Evolutionary conservation across 2,888 invertebrate genomes (phyloP).

Genomic region (Sicus ferrugineus): DNA sequence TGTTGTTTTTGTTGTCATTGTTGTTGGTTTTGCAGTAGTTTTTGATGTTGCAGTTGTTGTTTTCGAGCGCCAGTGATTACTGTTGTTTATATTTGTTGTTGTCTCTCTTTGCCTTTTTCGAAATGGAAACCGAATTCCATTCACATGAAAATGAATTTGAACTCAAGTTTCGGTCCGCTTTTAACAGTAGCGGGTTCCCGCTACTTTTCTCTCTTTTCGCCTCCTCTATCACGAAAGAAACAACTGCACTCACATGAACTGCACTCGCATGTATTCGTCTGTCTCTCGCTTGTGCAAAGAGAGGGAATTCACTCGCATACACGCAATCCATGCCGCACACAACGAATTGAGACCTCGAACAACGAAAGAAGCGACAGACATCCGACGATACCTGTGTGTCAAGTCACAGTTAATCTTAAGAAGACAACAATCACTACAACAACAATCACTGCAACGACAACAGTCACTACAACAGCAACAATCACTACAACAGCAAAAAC

Average conservation of each 20-base stretch:
- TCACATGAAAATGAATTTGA: slow-evolving; percentile 5
- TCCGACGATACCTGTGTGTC: not conserved
- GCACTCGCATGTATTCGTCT: not conserved
- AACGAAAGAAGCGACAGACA: too few relatives aligned
- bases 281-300: not conserved
- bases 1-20: not conserved
- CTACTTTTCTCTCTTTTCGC: too few relatives aligned
- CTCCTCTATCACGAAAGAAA: too few relatives aligned
- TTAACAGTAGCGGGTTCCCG: too few relatives aligned
- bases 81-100: not conserved
- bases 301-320: not conserved
- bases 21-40: not conserved
- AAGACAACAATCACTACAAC: not conserved
- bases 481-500: too few relatives aligned
- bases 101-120: too few relatives aligned
- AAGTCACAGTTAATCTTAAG: not conserved
- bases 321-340: not conserved
- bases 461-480: not conserved
- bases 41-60: not conserved
- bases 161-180: too few relatives aligned
- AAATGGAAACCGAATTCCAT: too few relatives aligned
- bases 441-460: not conserved
- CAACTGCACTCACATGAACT: not conserved
- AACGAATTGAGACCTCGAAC: not conserved
- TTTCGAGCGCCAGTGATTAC: not conserved